phyloP scores from a whole-genome alignment of 2,113 vertebrate genomes.

The Corapipo altera region DNA sequence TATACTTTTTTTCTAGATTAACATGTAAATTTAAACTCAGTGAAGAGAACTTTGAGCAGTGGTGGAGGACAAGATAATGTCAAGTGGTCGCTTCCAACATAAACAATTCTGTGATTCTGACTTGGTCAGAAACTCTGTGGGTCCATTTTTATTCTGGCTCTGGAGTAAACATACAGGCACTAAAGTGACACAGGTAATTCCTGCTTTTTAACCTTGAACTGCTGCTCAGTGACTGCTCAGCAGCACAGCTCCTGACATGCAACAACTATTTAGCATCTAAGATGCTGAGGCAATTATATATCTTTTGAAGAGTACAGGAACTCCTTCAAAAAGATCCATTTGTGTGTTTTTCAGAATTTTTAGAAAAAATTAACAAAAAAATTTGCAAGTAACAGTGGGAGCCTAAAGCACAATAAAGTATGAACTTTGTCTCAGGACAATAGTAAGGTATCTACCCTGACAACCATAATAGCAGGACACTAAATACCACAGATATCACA shows the following conservation, averaged over 20 bases:
- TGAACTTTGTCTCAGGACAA: not conserved
- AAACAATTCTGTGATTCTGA: not conserved
- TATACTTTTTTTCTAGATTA: not conserved
- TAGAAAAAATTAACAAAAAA: not conserved
- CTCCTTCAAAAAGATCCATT: not conserved
- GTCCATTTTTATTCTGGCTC: not conserved
- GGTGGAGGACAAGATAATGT: not conserved
- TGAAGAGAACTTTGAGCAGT: not conserved
- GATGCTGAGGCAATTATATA: not conserved
- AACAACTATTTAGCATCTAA: not conserved
- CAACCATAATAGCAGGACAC: not conserved
- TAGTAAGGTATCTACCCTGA: not conserved
- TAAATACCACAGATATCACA: not conserved
- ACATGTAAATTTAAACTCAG: not conserved
- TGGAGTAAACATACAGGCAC: not conserved
- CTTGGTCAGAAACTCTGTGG: not conserved
- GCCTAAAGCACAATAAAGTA: not conserved
- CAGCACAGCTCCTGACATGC: not conserved
- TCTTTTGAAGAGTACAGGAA: not conserved
- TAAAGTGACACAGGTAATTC: not conserved
- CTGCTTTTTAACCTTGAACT: not conserved
- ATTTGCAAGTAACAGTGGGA: not conserved
- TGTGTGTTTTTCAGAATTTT: not conserved
- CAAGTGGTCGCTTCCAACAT: not conserved
- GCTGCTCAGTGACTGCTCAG: not conserved